Percentiles rank a stretch among this genome's conserved stretches.
phyloP scores from a whole-genome alignment of 2,888 invertebrate genomes.

The Magallana nippona region DNA sequence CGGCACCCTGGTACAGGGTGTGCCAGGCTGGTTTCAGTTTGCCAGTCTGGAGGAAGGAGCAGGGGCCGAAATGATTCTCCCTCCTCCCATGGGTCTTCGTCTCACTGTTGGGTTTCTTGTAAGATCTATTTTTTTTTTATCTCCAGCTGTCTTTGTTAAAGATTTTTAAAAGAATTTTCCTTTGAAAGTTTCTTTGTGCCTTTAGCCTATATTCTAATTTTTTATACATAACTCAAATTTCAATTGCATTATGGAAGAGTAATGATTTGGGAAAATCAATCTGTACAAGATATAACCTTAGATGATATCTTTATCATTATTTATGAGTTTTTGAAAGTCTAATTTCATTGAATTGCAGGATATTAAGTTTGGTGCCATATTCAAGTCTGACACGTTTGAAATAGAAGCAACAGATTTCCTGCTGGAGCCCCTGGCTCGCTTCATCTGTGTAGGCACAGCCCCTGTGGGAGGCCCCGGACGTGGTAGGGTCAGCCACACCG shows the following conservation, averaged over 20 bases:
- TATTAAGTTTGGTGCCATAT: slow-evolving; percentile 63
- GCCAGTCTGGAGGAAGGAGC: slow-evolving; percentile 68
- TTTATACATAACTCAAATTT: no score
- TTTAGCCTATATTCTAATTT: no score
- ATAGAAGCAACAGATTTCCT: slow-evolving; percentile 66
- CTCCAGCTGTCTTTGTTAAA: no score
- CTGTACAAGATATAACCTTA: no score
- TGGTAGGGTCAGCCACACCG: slow-evolving; percentile 51
- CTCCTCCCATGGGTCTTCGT: slow-evolving; percentile 64
- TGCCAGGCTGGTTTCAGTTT: slow-evolving; percentile 65
- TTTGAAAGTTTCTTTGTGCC: no score
- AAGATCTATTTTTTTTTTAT: slow-evolving; percentile 45
- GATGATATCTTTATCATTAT: no score
- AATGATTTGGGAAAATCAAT: no score
- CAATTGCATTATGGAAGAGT: no score
- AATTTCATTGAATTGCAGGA: slow-evolving; percentile 54
- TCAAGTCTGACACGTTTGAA: slow-evolving; percentile 63
- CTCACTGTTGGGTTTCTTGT: slow-evolving; percentile 70
- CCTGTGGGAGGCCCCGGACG: slow-evolving; percentile 51
- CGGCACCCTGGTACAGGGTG: slow-evolving; percentile 56
- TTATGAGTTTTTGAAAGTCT: neutral
- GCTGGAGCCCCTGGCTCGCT: slow-evolving; percentile 65
- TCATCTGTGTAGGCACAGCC: slow-evolving; percentile 62
- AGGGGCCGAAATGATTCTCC: slow-evolving; percentile 60
- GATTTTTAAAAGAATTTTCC: no score